A percentile compares a stretch with the other conserved stretches of the same genome.
Evolutionary conservation across 2,888 invertebrate species (phyloP).

Genomic region (Acanthococcus lagerstroemiae): DNA sequence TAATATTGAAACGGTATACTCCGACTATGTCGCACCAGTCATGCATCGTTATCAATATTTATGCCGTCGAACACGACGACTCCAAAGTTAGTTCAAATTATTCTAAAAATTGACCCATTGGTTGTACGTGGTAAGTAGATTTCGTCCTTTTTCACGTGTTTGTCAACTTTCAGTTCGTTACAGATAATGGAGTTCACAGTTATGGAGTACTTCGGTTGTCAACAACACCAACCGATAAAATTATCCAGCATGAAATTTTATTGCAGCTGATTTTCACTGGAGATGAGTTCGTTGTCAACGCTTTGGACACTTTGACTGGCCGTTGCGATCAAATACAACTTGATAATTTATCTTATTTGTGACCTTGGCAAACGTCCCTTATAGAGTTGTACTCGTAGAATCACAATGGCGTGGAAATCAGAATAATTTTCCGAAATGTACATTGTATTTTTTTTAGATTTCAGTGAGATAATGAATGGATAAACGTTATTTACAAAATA

Average conservation of each 20-base stretch:
- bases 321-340: conserved; percentile 18
- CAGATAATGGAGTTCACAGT: conserved; percentile 45
- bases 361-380: too few relatives aligned
- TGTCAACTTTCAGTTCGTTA: conserved; percentile 42
- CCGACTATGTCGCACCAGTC: conserved; percentile 45
- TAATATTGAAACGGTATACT: conserved; percentile 46
- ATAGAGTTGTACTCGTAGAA: too few relatives aligned
- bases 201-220: conserved; percentile 46
- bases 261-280: conserved; percentile 42
- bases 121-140: background rate
- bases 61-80: conserved; percentile 44
- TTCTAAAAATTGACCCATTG: too few relatives aligned
- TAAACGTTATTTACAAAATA: too few relatives aligned
- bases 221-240: conserved; percentile 32
- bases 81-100: conserved; percentile 40
- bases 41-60: conserved; percentile 46
- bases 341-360: conserved; percentile 26
- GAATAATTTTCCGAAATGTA: too few relatives aligned
- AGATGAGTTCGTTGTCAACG: conserved; percentile 23
- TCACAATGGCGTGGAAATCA: too few relatives aligned
- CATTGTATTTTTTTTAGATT: too few relatives aligned
- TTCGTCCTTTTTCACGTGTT: background rate
- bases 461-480: too few relatives aligned
- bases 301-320: conserved; percentile 17
- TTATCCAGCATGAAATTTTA: conserved; percentile 44